Evolutionary conservation across 2,888 invertebrate genomes (phyloP).

Genomic region (Andrena flavipes): DNA sequence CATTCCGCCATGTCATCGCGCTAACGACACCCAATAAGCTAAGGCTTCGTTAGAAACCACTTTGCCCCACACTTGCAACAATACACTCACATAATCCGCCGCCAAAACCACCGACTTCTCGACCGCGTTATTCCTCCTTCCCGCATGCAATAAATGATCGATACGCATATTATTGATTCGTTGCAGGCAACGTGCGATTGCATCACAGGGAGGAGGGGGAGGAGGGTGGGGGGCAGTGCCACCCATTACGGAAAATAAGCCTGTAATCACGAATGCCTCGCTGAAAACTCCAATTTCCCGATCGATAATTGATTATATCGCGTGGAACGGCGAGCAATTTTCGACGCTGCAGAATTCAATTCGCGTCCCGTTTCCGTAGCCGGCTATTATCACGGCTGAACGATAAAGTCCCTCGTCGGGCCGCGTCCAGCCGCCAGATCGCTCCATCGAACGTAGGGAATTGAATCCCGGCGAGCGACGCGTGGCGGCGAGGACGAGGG

Average conservation of each 20-base stretch:
- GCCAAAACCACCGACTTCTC: slow-evolving; percentile 1
- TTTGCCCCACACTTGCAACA: no score
- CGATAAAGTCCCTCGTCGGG: slow-evolving; percentile 43
- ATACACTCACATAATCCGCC: no score
- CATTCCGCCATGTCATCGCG: no score
- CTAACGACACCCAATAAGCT: no score
- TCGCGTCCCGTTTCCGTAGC: not conserved
- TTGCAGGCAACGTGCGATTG: slow-evolving; percentile 23
- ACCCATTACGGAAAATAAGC: slow-evolving; percentile 22
- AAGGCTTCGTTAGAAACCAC: no score
- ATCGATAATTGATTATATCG: slow-evolving; percentile 70
- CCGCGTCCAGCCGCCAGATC: slow-evolving; percentile 25
- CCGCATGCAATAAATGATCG: slow-evolving; percentile 62
- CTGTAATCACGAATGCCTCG: slow-evolving; percentile 54
- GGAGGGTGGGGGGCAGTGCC: no score
- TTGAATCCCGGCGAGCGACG: slow-evolving; percentile 12
- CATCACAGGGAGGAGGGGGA: not conserved
- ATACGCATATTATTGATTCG: slow-evolving; percentile 70
- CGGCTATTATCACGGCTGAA: slow-evolving; percentile 49
- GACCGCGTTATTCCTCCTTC: slow-evolving; percentile 3
- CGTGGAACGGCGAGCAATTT: slow-evolving; percentile 7
- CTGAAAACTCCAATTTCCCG: slow-evolving; percentile 69
- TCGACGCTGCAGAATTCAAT: slow-evolving; percentile 20
- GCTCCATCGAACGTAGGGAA: slow-evolving; percentile 39
- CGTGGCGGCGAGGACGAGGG: not conserved